Evolutionary conservation across 2,797 vertebrate genomes (phyloP), one percentile per base, ranked within the genome.

Genomic region (Kryptopterus vitreolus): DNA sequence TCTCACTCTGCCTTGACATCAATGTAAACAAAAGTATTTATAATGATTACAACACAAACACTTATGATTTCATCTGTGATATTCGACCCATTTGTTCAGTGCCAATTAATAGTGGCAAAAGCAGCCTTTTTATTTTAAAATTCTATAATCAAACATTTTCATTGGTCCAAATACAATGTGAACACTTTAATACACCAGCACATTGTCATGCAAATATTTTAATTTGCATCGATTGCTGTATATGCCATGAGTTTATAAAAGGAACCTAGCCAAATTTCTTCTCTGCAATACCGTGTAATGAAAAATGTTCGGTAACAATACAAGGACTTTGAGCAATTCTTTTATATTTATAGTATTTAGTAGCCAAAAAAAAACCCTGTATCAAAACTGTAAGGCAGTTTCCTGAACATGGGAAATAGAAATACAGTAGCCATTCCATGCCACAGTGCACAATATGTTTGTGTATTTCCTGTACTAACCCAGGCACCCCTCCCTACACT

Each of bases 361-460:
- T 9, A 69, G 55, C 24, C 7, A 6, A 46, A 74, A 15, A 48
- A 26, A 7, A 38, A 29, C 9, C 6, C 38, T 31, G 20, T 62
- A 77, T 65, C 20, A 78, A 82, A 83, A 68, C 22, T 65, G 24
- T 79, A 92, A 93, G 91, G 90, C 90, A 87, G 84, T 87, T 85
- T 83, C 89, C 87, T 85, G 87, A 81, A 74, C 76, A 81, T 74
- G 38, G 68, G 61, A 82, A 76, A 81, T 78, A 77, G 58, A 38
- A 71, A 55, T 77, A 71, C 55, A 76, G 38, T 61, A 73, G 62
- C 48, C 70, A 46, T 82, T 73, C 26, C 38, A 66, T 52, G 63
- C 75, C 81, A 74, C 46, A 78, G 59, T 78, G 76, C 81, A 78
- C 61, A 48, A 26, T 58, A 52, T 55, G 55, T 74, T 33, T 62